Percentiles rank a stretch among this genome's conserved stretches.
Conservation (phyloP, 2,888 invertebrate genomes). For the Rhodophaea formosa region DNA sequence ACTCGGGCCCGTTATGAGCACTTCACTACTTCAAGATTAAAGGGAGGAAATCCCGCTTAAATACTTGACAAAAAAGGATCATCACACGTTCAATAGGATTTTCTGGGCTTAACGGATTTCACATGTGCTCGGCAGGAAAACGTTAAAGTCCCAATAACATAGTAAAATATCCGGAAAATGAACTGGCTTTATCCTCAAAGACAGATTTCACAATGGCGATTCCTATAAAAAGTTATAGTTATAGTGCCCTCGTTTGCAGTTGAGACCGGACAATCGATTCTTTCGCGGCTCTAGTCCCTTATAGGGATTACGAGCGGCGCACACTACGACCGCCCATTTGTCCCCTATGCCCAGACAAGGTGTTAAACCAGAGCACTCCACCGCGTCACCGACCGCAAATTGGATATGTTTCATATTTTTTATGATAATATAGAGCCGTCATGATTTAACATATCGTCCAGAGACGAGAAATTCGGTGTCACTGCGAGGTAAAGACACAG, state of each 20-base stretch:
- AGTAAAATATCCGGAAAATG: slow-evolving; percentile 24
- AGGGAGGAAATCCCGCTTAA: slow-evolving; percentile 46
- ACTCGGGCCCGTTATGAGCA: slow-evolving; percentile 43
- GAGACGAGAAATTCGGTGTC: slow-evolving; percentile 39
- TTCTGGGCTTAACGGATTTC: slow-evolving; percentile 65
- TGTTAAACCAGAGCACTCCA: slow-evolving; percentile 52
- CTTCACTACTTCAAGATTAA: slow-evolving; percentile 49
- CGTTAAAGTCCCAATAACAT: slow-evolving; percentile 39
- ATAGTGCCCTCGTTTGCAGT: slow-evolving; percentile 14
- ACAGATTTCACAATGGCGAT: slow-evolving; percentile 10
- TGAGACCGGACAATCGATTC: slow-evolving; percentile 40
- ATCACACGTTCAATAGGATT: slow-evolving; percentile 57
- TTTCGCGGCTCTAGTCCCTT: slow-evolving; percentile 49
- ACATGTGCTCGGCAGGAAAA: slow-evolving; percentile 47
- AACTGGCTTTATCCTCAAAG: slow-evolving; percentile 11
- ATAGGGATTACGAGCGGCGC: slow-evolving; percentile 59
- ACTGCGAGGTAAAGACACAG: slow-evolving; percentile 45
- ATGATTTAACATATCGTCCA: slow-evolving; percentile 38
- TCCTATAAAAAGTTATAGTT: slow-evolving; percentile 19
- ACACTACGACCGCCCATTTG: slow-evolving; percentile 62
- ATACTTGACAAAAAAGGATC: slow-evolving; percentile 51
- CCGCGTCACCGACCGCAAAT: slow-evolving; percentile 51
- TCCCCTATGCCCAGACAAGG: slow-evolving; percentile 62
- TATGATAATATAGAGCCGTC: slow-evolving; percentile 40
- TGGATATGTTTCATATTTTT: slow-evolving; percentile 40